phyloP scores from a whole-genome alignment of 2,113 vertebrate species.

The Osmerus eperlanus region DNA sequence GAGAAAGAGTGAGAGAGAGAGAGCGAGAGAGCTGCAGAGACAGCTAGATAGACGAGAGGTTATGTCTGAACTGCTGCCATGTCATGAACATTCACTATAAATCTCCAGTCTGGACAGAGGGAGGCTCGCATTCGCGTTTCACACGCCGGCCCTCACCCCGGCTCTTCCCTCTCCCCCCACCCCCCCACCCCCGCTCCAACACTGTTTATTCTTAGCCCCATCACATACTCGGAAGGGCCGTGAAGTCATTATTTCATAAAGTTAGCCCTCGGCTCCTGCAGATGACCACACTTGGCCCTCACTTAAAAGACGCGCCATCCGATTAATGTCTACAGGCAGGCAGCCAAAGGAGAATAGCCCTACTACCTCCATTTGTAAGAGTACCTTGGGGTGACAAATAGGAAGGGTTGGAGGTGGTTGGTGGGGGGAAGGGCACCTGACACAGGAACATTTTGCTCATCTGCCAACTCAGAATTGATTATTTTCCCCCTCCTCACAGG shows the following conservation, averaged over 20 bases:
- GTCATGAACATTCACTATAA: slow-evolving; percentile 77
- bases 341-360: slow-evolving; percentile 43
- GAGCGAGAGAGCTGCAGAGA: slow-evolving; percentile 14
- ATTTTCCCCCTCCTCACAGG: slow-evolving; percentile 20
- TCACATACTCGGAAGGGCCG: slow-evolving; percentile 56
- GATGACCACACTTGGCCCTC: slow-evolving; percentile 55
- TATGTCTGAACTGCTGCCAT: slow-evolving; percentile 71
- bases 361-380: slow-evolving; percentile 45
- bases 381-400: slow-evolving; percentile 40
- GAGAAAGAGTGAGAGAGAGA: slow-evolving; percentile 17
- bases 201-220: slow-evolving; percentile 70
- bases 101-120: slow-evolving; percentile 62
- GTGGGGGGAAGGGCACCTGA: slow-evolving; percentile 22
- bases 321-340: slow-evolving; percentile 57
- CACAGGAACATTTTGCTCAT: slow-evolving; percentile 20
- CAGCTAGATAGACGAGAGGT: slow-evolving; percentile 51
- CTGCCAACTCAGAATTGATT: slow-evolving; percentile 31
- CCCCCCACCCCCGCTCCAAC: slow-evolving; percentile 32
- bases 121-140: slow-evolving; percentile 49
- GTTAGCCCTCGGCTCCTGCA: slow-evolving; percentile 63
- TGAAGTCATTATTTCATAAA: slow-evolving; percentile 71
- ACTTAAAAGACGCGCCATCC: slow-evolving; percentile 54
- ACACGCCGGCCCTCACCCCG: slow-evolving; percentile 35
- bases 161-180: slow-evolving; percentile 9
- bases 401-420: background rate